Percentiles rank a stretch among this genome's conserved stretches.
Conservation (phyloP, 2,888 invertebrate species). For the Machimus rusticus region DNA sequence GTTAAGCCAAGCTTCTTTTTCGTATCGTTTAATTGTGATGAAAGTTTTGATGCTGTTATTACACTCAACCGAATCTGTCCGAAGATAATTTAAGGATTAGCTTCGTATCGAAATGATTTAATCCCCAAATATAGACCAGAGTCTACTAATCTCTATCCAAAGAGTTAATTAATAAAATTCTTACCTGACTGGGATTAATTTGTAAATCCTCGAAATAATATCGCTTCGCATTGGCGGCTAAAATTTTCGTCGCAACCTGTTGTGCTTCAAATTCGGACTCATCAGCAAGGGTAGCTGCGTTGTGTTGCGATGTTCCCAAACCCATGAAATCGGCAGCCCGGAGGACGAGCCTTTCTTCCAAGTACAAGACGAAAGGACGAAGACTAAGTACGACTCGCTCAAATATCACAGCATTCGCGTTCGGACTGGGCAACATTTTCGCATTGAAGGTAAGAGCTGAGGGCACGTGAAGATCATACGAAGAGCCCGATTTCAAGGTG, state of each 20-base stretch:
- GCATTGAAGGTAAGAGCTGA: slow-evolving; percentile 83
- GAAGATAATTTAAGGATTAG: slow-evolving; percentile 46
- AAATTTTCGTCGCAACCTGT: slow-evolving; percentile 79
- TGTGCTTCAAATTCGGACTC: slow-evolving; percentile 84
- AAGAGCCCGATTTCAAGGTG: slow-evolving; percentile 66
- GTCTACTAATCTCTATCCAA: no score
- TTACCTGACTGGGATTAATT: slow-evolving; percentile 78
- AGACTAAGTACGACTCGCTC: slow-evolving; percentile 83
- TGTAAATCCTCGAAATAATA: slow-evolving; percentile 87
- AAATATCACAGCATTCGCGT: slow-evolving; percentile 87
- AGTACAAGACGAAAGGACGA: slow-evolving; percentile 81
- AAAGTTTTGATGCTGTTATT: slow-evolving; percentile 84
- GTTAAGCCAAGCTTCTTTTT: slow-evolving; percentile 88
- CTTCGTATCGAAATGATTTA: neutral
- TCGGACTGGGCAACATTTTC: slow-evolving; percentile 75
- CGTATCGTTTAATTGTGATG: slow-evolving; percentile 76
- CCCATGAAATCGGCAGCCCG: slow-evolving; percentile 73
- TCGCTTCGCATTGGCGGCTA: slow-evolving; percentile 80
- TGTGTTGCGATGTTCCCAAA: slow-evolving; percentile 68
- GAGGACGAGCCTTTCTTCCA: slow-evolving; percentile 86
- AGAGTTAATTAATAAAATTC: slow-evolving; percentile 47
- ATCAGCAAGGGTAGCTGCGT: slow-evolving; percentile 72
- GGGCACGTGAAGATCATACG: slow-evolving; percentile 54
- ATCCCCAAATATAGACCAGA: neutral
- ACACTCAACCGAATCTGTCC: slow-evolving; percentile 84